A percentile compares a stretch with the other conserved stretches of the same genome.
phyloP scores from a whole-genome alignment of 1,140 invertebrate species.

The Pogonognathellus flavescens region DNA sequence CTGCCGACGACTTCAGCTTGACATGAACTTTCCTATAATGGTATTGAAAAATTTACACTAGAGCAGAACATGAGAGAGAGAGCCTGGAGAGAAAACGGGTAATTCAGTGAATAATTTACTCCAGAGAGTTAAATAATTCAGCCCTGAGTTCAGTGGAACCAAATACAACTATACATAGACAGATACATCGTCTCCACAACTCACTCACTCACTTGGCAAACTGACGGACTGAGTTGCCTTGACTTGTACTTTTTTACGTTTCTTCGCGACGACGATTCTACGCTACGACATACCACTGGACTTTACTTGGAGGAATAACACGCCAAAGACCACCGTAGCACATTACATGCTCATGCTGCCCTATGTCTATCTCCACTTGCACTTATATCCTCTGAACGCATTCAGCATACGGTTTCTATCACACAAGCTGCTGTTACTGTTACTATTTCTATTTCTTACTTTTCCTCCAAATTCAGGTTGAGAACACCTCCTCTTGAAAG shows the following conservation, averaged over 20 bases:
- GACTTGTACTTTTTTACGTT: slow-evolving; percentile 31
- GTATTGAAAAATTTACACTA: slow-evolving; percentile 54
- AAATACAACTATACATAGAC: slow-evolving; percentile 38
- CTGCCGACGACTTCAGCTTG: slow-evolving; percentile 43
- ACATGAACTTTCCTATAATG: slow-evolving; percentile 54
- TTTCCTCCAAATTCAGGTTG: too few species aligned
- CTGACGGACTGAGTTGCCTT: slow-evolving; percentile 40
- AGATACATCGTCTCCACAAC: slow-evolving; percentile 41
- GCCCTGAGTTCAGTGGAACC: slow-evolving; percentile 51
- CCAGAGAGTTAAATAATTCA: slow-evolving; percentile 57
- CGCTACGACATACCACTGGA: background rate
- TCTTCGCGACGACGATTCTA: background rate
- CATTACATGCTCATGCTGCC: background rate
- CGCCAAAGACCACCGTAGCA: too few species aligned
- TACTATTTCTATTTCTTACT: too few species aligned
- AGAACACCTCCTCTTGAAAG: background rate
- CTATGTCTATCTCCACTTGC: background rate
- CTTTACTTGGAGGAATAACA: background rate
- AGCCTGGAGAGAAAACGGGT: slow-evolving; percentile 52
- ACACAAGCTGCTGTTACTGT: too few species aligned
- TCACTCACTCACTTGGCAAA: slow-evolving; percentile 43
- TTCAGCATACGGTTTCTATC: too few species aligned
- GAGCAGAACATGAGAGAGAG: slow-evolving; percentile 45
- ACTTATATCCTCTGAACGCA: background rate
- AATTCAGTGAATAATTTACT: slow-evolving; percentile 61